These are phyloP conservation scores for Epinotia brunnichana DNA, from an alignment of 2,888 invertebrate genomes.

Conservation along the genomic window DNA sequence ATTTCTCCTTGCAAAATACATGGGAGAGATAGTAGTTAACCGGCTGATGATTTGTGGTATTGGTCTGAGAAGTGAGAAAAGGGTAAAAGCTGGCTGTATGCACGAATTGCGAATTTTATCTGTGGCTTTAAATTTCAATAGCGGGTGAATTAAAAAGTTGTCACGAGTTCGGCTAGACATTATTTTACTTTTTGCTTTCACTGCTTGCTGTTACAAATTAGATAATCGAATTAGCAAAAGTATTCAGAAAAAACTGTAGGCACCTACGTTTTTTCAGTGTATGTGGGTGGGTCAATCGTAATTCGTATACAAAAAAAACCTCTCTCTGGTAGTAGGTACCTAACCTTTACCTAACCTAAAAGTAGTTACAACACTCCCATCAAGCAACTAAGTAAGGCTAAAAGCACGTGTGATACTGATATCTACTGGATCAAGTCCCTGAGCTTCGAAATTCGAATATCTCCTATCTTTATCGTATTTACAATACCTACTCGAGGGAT, in stretches of 20 bases:
- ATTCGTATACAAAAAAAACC: no score
- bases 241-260: neutral
- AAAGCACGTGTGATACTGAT: no score
- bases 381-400: no score
- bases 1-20: slow-evolving; percentile 42
- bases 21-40: slow-evolving; percentile 33
- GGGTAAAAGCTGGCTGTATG: slow-evolving; percentile 36
- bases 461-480: no score
- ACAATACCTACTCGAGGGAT: no score
- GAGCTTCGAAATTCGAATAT: no score
- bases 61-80: slow-evolving; percentile 30
- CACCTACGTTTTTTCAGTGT: neutral
- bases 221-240: slow-evolving; percentile 11
- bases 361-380: no score
- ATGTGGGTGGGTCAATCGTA: neutral
- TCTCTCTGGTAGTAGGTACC: no score
- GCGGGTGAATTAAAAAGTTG: slow-evolving; percentile 34
- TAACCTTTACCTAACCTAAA: no score
- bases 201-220: slow-evolving; percentile 13
- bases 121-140: slow-evolving; percentile 35
- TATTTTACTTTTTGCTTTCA: slow-evolving; percentile 31
- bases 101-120: slow-evolving; percentile 37
- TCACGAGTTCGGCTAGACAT: slow-evolving; percentile 22
- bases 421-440: no score
- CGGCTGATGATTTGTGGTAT: slow-evolving; percentile 38